phyloP scores from a whole-genome alignment of 2,113 vertebrate species.

The Sapajus apella region DNA sequence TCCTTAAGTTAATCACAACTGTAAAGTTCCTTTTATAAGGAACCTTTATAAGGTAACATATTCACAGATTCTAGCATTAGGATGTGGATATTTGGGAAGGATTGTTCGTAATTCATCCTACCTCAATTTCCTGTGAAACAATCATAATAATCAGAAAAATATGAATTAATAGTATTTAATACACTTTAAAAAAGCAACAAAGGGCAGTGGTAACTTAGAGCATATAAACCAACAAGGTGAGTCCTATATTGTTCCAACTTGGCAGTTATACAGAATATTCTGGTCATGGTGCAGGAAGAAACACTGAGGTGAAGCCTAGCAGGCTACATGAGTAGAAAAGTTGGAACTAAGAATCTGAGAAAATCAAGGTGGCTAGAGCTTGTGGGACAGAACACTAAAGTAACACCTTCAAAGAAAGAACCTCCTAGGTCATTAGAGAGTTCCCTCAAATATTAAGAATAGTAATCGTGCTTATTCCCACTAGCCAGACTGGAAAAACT shows the following conservation, averaged over 20 bases:
- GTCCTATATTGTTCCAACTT: not conserved
- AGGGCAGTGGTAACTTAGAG: not conserved
- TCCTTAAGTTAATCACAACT: not conserved
- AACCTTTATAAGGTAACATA: not conserved
- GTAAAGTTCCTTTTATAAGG: not conserved
- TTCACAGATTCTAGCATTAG: not conserved
- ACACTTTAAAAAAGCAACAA: not conserved
- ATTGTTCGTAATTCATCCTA: not conserved
- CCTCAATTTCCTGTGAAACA: not conserved
- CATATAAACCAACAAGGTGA: not conserved
- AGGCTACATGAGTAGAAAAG: not conserved
- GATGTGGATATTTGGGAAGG: not conserved
- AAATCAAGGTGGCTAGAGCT: not conserved
- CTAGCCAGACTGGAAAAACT: not conserved
- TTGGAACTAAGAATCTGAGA: not conserved
- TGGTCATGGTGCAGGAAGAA: not conserved
- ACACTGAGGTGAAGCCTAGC: not conserved
- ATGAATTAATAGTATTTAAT: not conserved
- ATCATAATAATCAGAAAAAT: not conserved
- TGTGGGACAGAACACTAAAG: not conserved
- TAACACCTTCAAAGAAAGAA: not conserved
- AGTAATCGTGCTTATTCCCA: not conserved
- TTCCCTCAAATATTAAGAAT: not conserved
- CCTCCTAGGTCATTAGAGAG: not conserved
- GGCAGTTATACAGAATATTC: not conserved